These are phyloP conservation scores for Bombus picipes DNA, from an alignment of 1,140 invertebrate genomes.

Conservation along the genomic window DNA sequence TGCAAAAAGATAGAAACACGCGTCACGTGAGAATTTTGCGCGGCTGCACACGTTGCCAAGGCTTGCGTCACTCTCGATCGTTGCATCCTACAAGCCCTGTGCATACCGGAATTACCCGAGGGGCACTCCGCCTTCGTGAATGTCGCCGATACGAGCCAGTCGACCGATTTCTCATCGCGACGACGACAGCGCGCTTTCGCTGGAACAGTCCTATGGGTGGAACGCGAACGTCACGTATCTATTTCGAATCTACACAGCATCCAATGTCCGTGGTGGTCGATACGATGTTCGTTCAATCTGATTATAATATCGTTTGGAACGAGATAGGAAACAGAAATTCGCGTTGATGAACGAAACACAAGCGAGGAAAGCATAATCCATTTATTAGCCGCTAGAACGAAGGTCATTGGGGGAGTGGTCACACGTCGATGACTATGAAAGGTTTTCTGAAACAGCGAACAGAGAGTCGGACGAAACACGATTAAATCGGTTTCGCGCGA, in stretches of 20 bases:
- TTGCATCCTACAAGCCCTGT: not conserved
- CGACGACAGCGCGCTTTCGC: not conserved
- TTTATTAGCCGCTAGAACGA: too few relatives aligned
- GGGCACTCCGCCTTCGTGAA: not conserved
- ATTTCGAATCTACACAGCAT: too few relatives aligned
- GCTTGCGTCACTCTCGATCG: not conserved
- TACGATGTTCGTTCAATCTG: too few relatives aligned
- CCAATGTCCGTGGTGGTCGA: too few relatives aligned
- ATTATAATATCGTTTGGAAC: too few relatives aligned
- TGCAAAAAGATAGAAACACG: slow-evolving; percentile 38
- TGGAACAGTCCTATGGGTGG: too few relatives aligned
- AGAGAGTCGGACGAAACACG: slow-evolving; percentile 15
- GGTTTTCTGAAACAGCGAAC: slow-evolving; percentile 13
- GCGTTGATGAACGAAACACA: too few relatives aligned
- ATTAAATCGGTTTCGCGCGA: slow-evolving; percentile 38
- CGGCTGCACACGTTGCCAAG: not conserved
- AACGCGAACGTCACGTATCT: too few relatives aligned
- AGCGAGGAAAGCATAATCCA: too few relatives aligned
- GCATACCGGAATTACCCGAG: slow-evolving; percentile 19
- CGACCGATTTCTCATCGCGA: not conserved
- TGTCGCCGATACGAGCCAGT: not conserved
- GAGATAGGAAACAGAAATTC: too few relatives aligned
- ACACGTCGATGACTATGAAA: not conserved
- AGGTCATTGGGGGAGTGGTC: too few relatives aligned
- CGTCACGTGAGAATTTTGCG: not conserved